Conservation (phyloP, 2,113 vertebrate genomes). For the Antigone vipio region DNA sequence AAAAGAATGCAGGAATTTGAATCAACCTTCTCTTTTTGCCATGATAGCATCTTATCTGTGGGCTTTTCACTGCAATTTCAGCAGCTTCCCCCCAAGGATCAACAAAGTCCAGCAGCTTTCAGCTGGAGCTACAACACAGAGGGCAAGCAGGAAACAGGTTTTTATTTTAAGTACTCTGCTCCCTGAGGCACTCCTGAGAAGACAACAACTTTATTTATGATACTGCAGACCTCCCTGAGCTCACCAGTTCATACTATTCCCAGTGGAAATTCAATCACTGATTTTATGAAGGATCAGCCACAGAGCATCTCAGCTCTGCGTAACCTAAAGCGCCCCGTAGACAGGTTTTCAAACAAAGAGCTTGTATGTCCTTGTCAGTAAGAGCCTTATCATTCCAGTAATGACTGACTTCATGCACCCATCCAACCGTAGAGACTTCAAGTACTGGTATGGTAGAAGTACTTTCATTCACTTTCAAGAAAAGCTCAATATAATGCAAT, state of each 20-base stretch:
- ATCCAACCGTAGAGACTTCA: neutral
- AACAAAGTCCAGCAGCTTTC: neutral
- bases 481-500: neutral
- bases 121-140: neutral
- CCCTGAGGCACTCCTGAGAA: neutral
- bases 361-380: neutral
- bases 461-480: neutral
- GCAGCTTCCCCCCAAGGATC: neutral
- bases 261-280: constrained; percentile 27
- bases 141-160: neutral
- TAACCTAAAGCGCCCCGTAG: neutral
- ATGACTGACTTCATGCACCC: neutral
- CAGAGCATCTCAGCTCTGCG: neutral
- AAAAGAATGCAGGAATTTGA: neutral
- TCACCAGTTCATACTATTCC: neutral
- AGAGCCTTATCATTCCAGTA: neutral
- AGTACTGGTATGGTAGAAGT: neutral
- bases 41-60: neutral
- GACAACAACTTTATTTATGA: neutral
- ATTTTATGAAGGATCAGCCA: constrained; percentile 9
- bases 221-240: neutral
- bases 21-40: neutral
- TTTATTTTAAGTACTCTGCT: neutral
- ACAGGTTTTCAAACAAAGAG: neutral
- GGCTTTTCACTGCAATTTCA: neutral